Conservation (phyloP, 2,888 invertebrate species). For the Polyommatus iphigenia region DNA sequence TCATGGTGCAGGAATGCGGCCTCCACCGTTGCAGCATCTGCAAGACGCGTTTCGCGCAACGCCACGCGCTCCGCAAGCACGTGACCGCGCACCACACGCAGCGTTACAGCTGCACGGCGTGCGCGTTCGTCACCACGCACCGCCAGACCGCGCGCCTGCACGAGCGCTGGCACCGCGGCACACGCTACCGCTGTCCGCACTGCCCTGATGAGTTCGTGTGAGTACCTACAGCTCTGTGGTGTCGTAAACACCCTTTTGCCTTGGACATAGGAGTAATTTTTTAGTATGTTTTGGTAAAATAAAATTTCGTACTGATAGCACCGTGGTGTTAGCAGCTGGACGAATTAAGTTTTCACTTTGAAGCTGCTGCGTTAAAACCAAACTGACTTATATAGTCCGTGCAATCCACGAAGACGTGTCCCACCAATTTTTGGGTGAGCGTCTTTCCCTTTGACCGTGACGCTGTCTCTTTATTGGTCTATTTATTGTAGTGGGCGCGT, state of each 20-base stretch:
- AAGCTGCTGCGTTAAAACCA: too few relatives aligned
- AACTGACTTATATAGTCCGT: too few relatives aligned
- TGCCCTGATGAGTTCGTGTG: conserved; percentile 63
- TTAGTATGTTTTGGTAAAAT: too few relatives aligned
- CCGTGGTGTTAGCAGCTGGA: too few relatives aligned
- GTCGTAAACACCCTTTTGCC: not conserved
- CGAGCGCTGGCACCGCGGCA: conserved; percentile 67
- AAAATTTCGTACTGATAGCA: too few relatives aligned
- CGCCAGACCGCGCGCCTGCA: conserved; percentile 65
- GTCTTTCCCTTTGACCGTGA: too few relatives aligned
- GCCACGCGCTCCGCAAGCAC: conserved; percentile 66
- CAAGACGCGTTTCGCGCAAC: conserved; percentile 65
- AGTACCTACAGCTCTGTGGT: conserved; percentile 43
- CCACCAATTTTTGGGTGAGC: too few relatives aligned
- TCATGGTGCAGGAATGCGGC: conserved; percentile 58
- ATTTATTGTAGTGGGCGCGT: too few relatives aligned
- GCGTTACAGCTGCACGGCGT: conserved; percentile 58
- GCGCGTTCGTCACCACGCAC: conserved; percentile 18
- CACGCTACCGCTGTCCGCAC: conserved; percentile 66
- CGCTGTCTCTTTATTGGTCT: too few relatives aligned
- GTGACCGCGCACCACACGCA: conserved; percentile 72
- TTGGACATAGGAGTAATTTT: too few relatives aligned
- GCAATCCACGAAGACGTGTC: too few relatives aligned
- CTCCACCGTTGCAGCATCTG: conserved; percentile 65
- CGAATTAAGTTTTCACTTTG: too few relatives aligned